A percentile compares a stretch with the other conserved stretches of the same genome.
These are phyloP conservation scores for Thecocarcelia acutangulata DNA, from an alignment of 2,888 invertebrate genomes.

Conservation along the genomic window DNA sequence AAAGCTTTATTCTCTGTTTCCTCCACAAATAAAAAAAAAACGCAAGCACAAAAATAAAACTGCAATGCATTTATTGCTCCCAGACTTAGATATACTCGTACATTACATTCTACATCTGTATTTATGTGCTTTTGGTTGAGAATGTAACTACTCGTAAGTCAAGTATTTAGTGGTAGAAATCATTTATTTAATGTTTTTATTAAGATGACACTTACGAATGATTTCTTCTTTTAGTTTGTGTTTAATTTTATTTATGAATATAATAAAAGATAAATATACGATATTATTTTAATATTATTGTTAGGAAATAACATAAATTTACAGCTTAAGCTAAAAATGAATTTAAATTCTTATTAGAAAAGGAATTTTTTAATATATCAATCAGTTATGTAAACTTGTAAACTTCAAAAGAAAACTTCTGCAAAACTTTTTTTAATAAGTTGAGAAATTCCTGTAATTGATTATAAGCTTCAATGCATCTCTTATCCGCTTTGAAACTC, in stretches of 20 bases:
- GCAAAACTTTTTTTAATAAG: too few species aligned
- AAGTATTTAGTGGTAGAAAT: conserved; percentile 50
- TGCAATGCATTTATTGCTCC: conserved; percentile 60
- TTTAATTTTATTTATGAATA: conserved; percentile 45
- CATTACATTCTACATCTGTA: not conserved
- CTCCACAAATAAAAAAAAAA: conserved; percentile 25
- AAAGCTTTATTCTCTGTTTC: conserved; percentile 59
- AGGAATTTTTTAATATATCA: too few species aligned
- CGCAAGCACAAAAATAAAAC: conserved; percentile 40
- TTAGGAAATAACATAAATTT: not conserved
- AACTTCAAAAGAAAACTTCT: too few species aligned
- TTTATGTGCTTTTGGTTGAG: not conserved
- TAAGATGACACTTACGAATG: conserved; percentile 49
- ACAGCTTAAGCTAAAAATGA: not conserved
- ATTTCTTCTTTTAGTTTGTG: conserved; percentile 11
- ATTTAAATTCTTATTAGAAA: not conserved
- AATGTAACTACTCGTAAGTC: conserved; percentile 19
- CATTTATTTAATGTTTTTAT: conserved; percentile 56
- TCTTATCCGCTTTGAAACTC: not conserved
- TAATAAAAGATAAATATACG: conserved; percentile 26
- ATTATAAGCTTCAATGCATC: too few species aligned
- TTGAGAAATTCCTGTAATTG: too few species aligned
- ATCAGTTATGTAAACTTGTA: too few species aligned
- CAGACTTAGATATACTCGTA: not conserved
- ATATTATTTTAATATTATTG: conserved; percentile 37